Conservation (phyloP, 2,797 vertebrate species). For the Danio jaintianensis region DNA sequence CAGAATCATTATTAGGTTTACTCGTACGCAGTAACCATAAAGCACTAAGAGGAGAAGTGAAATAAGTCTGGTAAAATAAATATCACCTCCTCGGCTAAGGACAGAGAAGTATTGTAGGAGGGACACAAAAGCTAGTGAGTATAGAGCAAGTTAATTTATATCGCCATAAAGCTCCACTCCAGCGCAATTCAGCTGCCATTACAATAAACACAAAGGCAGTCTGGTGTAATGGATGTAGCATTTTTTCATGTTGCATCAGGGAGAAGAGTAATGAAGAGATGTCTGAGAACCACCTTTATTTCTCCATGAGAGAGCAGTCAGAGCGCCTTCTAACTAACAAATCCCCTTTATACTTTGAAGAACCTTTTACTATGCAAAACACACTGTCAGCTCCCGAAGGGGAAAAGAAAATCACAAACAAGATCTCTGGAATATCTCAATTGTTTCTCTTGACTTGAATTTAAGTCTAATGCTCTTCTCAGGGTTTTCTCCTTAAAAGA, state of each 20-base stretch:
- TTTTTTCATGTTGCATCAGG: constrained; percentile 65
- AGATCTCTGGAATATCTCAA: constrained; percentile 32
- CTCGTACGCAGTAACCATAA: constrained; percentile 75
- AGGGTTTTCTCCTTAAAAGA: neutral
- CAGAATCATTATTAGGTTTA: constrained; percentile 81
- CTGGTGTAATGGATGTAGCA: constrained; percentile 74
- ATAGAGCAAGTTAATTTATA: constrained; percentile 75
- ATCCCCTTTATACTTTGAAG: constrained; percentile 27
- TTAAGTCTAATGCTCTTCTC: neutral
- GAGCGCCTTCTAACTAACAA: constrained; percentile 29
- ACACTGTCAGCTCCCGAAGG: constrained; percentile 27
- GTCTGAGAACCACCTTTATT: constrained; percentile 46
- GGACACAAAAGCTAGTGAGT: constrained; percentile 72
- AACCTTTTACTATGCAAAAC: constrained; percentile 39
- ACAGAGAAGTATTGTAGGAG: constrained; percentile 75
- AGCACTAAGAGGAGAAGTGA: constrained; percentile 70
- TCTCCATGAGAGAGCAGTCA: constrained; percentile 16
- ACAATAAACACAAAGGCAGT: constrained; percentile 68
- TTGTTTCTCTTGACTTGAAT: constrained; percentile 11
- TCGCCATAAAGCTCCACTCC: constrained; percentile 71
- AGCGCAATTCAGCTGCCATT: constrained; percentile 63
- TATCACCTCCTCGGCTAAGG: constrained; percentile 69
- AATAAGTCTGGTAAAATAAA: constrained; percentile 74
- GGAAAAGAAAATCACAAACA: constrained; percentile 28
- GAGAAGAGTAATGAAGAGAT: constrained; percentile 50